Evolutionary conservation across 2,113 vertebrate species (phyloP), one percentile per base, ranked within the genome.

Genomic region (Oreochromis spilurus): DNA sequence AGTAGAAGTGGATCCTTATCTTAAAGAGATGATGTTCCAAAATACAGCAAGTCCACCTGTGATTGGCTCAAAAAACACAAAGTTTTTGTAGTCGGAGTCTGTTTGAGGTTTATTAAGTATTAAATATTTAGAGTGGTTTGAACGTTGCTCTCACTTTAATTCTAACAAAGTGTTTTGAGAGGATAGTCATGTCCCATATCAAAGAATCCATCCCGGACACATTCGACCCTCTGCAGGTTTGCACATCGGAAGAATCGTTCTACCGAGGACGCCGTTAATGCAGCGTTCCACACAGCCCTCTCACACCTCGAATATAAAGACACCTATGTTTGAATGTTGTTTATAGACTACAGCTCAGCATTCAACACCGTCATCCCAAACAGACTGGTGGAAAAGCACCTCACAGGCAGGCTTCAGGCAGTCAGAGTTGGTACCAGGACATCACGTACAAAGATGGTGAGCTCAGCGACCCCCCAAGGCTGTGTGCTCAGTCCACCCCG

Each of bases 21-120:
- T 60, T 34, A 0, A 60, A 60, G 57, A 3, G 0, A 60, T 34
- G 34, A 60, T 60, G 16, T n/a, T 62, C 16, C 21, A 38, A 26
- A 70, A 43, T 21, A 16, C 65, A 52, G 50, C 50, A 43, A 31
- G 57, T 70, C 38, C 0, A 70, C 65, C n/a, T 40, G 62, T 70
- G 65, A 70, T 24, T 70, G 36, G 6, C 19, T 65, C 60, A 65
- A 34, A 65, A 38, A 38, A 38, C 4, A 24, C 21, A 24, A 62
- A 12, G 5, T 1, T 36, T 4, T 65, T 65, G 1, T 34, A n/a
- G 62, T 40, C 0, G 0, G 5, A 62, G 31, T 65, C 60, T 65
- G 58, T 62, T 36, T 19, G 31, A 65, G 10, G 58, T 62, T 36
- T n/a, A 36, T 12, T 62, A 65, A 65, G 4, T 36, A n/a, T 65